These are phyloP conservation scores for Harpalus rubripes DNA, from an alignment of 2,888 invertebrate genomes.

Conservation along the genomic window DNA sequence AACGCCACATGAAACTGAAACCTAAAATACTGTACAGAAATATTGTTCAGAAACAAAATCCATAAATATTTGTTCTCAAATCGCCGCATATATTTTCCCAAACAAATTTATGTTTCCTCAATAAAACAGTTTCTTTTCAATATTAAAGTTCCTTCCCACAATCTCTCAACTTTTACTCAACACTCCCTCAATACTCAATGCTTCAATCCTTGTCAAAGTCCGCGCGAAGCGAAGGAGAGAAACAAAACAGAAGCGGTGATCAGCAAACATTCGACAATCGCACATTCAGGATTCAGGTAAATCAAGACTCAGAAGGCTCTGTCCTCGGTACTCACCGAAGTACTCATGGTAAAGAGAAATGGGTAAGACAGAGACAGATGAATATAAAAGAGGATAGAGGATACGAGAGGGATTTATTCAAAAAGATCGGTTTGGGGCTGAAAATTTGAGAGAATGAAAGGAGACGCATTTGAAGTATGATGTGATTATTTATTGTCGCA, in stretches of 20 bases:
- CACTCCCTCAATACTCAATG: not conserved
- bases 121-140: not conserved
- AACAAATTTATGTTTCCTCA: not conserved
- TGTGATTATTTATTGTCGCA: not conserved
- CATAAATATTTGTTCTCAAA: not conserved
- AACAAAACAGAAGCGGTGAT: constrained; percentile 44
- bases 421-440: not conserved
- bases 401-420: not conserved
- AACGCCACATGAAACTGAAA: too few species aligned
- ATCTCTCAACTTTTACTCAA: not conserved
- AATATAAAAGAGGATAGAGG: not conserved
- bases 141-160: not conserved
- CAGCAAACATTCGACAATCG: constrained; percentile 37
- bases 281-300: constrained; percentile 29
- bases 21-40: too few species aligned
- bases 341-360: not conserved
- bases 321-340: not conserved
- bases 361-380: not conserved
- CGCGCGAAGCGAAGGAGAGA: constrained; percentile 1
- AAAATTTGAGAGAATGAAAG: not conserved
- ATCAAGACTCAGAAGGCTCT: not conserved
- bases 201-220: not conserved
- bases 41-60: too few species aligned
- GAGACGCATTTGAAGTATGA: not conserved
- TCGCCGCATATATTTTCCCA: not conserved